phyloP scores from a whole-genome alignment of 2,888 invertebrate species.

The Synanthedon formicaeformis region DNA sequence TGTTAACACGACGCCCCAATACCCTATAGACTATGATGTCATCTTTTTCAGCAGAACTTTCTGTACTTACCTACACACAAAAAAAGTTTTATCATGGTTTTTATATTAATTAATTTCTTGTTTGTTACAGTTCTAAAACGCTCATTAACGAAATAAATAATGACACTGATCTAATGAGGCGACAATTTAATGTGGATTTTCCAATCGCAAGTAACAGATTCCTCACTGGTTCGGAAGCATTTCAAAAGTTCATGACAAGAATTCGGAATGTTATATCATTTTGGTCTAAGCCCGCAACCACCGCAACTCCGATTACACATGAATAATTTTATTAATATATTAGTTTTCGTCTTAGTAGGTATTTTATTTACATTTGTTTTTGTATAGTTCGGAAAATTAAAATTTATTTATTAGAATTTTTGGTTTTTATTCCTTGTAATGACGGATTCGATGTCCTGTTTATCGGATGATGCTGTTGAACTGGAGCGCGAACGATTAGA shows the following conservation, averaged over 20 bases:
- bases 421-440: background rate
- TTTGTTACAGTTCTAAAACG: background rate
- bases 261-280: slow-evolving; percentile 22
- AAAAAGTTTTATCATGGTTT: too few relatives aligned
- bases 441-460: too few relatives aligned
- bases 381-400: slow-evolving; percentile 3
- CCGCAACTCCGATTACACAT: background rate
- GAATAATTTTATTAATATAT: background rate
- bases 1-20: too few relatives aligned
- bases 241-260: slow-evolving; percentile 38
- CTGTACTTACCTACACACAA: too few relatives aligned
- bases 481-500: too few relatives aligned
- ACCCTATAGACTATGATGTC: too few relatives aligned
- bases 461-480: too few relatives aligned
- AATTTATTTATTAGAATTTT: slow-evolving; percentile 2
- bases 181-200: slow-evolving; percentile 3
- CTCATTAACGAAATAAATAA: background rate
- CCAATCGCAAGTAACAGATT: slow-evolving; percentile 25
- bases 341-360: too few relatives aligned
- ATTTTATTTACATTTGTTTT: background rate
- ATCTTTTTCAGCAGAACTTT: too few relatives aligned
- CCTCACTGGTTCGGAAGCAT: slow-evolving; percentile 44
- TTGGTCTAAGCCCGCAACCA: slow-evolving; percentile 5
- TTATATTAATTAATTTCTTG: background rate
- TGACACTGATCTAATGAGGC: background rate